phyloP scores from a whole-genome alignment of 1,140 invertebrate genomes.

The Ips nitidus region DNA sequence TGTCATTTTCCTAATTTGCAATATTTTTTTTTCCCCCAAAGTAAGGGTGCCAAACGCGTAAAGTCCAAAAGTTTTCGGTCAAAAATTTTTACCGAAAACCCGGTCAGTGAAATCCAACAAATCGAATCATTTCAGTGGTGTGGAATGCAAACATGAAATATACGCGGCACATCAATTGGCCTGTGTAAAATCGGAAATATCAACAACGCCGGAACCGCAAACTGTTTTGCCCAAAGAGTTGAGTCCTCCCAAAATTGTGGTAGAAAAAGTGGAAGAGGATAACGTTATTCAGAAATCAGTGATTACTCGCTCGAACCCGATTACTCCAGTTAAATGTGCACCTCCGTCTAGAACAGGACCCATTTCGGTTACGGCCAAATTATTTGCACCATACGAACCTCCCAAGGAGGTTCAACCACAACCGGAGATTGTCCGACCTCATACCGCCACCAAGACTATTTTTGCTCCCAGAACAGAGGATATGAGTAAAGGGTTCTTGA shows the following conservation, averaged over 20 bases:
- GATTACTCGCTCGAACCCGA: background rate
- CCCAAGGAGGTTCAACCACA: conserved; percentile 25
- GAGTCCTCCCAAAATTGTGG: conserved; percentile 28
- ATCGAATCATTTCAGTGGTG: conserved; percentile 67
- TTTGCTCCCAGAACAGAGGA: conserved; percentile 85
- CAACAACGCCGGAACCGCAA: conserved; percentile 15
- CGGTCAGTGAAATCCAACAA: conserved; percentile 11
- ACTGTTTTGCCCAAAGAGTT: conserved; percentile 5
- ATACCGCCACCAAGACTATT: conserved; percentile 72
- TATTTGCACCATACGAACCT: conserved; percentile 26
- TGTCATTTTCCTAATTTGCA: conserved; percentile 18
- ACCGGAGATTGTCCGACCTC: conserved; percentile 51
- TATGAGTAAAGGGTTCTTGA: conserved; percentile 91
- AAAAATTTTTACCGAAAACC: background rate
- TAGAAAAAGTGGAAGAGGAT: conserved; percentile 20
- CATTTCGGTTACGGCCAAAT: conserved; percentile 43
- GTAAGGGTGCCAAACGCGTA: conserved; percentile 16
- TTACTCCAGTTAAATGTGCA: background rate
- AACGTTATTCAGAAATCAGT: conserved; percentile 12
- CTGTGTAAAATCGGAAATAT: conserved; percentile 47
- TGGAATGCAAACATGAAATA: conserved; percentile 84
- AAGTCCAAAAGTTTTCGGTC: background rate
- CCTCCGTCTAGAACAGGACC: conserved; percentile 38
- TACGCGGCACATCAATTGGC: conserved; percentile 72
- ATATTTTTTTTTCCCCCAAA: background rate